phyloP scores from a whole-genome alignment of 2,797 vertebrate species.

The Anableps anableps region DNA sequence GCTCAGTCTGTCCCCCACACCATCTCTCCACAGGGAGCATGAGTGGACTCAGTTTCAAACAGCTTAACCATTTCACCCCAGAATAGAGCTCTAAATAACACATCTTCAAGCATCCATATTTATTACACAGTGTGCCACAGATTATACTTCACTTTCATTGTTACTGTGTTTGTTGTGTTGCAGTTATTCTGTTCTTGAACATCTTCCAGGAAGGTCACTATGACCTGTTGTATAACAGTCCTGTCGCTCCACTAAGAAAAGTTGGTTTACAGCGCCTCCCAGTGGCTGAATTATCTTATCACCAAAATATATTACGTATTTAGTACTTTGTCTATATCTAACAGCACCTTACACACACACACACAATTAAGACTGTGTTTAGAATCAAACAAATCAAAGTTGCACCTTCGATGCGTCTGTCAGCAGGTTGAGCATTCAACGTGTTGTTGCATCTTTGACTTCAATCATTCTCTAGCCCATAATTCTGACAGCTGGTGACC shows the following conservation, averaged over 20 bases:
- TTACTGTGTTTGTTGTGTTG: not conserved
- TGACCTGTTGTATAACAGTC: slow-evolving; percentile 56
- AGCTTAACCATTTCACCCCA: not conserved
- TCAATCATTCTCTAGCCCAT: too few species aligned
- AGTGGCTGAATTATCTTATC: slow-evolving; percentile 3
- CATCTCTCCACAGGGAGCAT: slow-evolving; percentile 1
- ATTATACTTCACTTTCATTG: not conserved
- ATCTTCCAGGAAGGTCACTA: not conserved
- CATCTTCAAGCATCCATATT: not conserved
- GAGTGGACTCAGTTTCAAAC: not conserved
- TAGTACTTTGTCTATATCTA: not conserved
- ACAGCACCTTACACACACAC: not conserved
- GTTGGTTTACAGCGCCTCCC: slow-evolving; percentile 25
- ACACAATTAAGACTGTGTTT: not conserved
- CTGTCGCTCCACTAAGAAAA: slow-evolving; percentile 1
- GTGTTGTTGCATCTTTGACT: too few species aligned
- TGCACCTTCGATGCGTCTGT: too few species aligned
- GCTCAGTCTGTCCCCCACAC: slow-evolving; percentile 3
- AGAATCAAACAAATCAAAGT: too few species aligned
- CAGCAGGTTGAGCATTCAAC: not conserved
- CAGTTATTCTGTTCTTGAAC: not conserved
- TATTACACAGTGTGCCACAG: not conserved
- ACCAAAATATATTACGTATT: not conserved
- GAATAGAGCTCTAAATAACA: not conserved
- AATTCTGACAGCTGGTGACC: too few species aligned